phyloP scores from a whole-genome alignment of 2,888 invertebrate genomes.

The Tetropium fuscum region DNA sequence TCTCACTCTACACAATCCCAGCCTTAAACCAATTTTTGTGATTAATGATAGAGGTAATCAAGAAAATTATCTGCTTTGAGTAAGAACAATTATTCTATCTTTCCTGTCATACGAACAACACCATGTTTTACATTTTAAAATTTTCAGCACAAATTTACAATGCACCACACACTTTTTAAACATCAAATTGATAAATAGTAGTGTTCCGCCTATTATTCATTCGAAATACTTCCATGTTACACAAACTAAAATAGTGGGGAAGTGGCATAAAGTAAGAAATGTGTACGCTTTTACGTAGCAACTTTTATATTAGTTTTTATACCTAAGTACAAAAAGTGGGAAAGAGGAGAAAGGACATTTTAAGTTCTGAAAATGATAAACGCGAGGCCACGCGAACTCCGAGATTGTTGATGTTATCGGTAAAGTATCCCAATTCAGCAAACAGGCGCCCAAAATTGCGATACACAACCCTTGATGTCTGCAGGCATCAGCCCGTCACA shows the following conservation, averaged over 20 bases:
- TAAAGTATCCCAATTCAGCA: conserved; percentile 62
- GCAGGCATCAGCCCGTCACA: conserved; percentile 52
- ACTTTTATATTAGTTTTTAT: conserved; percentile 37
- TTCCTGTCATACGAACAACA: no score
- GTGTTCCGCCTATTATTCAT: conserved; percentile 24
- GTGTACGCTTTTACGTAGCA: conserved; percentile 28
- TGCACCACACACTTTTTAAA: conserved; percentile 10
- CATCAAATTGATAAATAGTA: conserved; percentile 25
- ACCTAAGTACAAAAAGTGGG: conserved; percentile 36
- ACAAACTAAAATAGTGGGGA: conserved; percentile 15
- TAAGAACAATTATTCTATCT: no score
- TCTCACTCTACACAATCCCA: no score
- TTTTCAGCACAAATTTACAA: conserved; percentile 2
- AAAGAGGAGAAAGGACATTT: conserved; percentile 52
- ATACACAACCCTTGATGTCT: conserved; percentile 61
- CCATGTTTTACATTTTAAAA: no score
- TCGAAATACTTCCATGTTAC: conserved; percentile 7
- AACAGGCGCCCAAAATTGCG: conserved; percentile 64
- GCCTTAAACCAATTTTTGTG: no score
- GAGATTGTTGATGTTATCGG: conserved; percentile 66
- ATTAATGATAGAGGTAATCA: no score
- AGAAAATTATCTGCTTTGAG: no score
- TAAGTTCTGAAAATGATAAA: conserved; percentile 64
- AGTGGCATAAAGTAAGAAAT: conserved; percentile 23
- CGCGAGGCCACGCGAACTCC: conserved; percentile 59